A percentile compares a stretch with the other conserved stretches of the same genome.
Evolutionary conservation across 1,140 invertebrate species (phyloP).

Genomic region (Musca domestica): DNA sequence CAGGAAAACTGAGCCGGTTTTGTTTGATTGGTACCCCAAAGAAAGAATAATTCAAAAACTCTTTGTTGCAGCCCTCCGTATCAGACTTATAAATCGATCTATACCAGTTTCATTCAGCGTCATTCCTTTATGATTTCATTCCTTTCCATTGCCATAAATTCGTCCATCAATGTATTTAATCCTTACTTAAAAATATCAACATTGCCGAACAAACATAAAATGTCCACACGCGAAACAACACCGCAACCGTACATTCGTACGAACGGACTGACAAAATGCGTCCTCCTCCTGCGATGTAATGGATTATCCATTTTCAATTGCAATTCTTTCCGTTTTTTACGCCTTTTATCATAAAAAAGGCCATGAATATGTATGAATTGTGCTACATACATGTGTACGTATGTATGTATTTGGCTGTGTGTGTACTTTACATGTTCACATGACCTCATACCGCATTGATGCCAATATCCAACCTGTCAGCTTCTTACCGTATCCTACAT

Average conservation of each 20-base stretch:
- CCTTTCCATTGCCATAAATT: not conserved
- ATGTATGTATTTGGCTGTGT: not conserved
- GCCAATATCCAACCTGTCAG: too few relatives aligned
- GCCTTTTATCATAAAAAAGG: conserved; percentile 12
- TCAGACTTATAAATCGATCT: too few relatives aligned
- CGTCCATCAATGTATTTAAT: conserved; percentile 14
- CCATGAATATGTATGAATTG: not conserved
- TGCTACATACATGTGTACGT: too few relatives aligned
- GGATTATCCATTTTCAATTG: conserved; percentile 20
- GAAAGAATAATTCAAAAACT: too few relatives aligned
- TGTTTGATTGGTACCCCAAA: too few relatives aligned
- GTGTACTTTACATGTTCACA: not conserved
- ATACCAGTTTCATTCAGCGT: too few relatives aligned
- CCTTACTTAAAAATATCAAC: conserved; percentile 6
- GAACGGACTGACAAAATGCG: not conserved
- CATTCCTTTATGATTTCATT: not conserved
- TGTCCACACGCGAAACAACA: not conserved
- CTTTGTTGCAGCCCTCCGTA: too few relatives aligned
- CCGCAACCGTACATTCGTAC: too few relatives aligned
- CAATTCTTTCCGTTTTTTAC: not conserved
- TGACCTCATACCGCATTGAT: too few relatives aligned
- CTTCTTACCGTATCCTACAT: too few relatives aligned
- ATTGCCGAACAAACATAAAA: conserved; percentile 6
- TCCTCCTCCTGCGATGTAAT: conserved; percentile 9
- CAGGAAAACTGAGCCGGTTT: too few relatives aligned